Conservation (phyloP, 2,888 invertebrate genomes). For the Phalera bucephala region DNA sequence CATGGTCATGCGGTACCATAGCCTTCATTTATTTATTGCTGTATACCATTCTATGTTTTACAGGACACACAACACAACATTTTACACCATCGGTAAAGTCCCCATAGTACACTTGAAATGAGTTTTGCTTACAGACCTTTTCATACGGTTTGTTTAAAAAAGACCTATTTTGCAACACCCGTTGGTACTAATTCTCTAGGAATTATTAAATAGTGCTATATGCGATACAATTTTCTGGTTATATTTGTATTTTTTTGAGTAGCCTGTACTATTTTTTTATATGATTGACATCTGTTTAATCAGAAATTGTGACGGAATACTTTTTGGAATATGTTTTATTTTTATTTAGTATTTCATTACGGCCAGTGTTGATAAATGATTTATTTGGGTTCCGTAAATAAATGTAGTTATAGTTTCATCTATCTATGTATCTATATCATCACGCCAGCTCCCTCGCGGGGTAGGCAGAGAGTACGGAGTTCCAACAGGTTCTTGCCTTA, state of each 20-base stretch:
- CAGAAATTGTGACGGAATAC: slow-evolving; percentile 7
- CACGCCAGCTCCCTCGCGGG: no score
- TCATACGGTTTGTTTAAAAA: not conserved
- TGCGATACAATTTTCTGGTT: slow-evolving; percentile 29
- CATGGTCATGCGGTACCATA: slow-evolving; percentile 20
- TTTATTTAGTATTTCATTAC: not conserved
- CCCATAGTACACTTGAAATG: slow-evolving; percentile 5
- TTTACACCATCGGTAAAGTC: slow-evolving; percentile 1
- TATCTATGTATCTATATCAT: no score
- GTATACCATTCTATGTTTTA: slow-evolving; percentile 17
- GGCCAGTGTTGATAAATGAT: not conserved
- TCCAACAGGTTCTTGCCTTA: no score
- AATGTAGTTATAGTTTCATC: no score
- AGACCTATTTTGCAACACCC: not conserved
- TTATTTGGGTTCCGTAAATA: not conserved
- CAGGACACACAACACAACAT: slow-evolving; percentile 10
- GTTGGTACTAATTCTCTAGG: not conserved
- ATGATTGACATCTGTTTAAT: slow-evolving; percentile 23
- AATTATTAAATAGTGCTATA: slow-evolving; percentile 10
- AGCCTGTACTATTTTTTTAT: slow-evolving; percentile 14
- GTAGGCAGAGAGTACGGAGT: no score
- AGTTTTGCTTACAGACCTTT: not conserved
- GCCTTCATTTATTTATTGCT: slow-evolving; percentile 18
- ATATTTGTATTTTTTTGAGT: slow-evolving; percentile 18
- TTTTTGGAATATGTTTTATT: not conserved